phyloP scores from a whole-genome alignment of 2,797 vertebrate species.

The Catamblyrhynchus diadema region DNA sequence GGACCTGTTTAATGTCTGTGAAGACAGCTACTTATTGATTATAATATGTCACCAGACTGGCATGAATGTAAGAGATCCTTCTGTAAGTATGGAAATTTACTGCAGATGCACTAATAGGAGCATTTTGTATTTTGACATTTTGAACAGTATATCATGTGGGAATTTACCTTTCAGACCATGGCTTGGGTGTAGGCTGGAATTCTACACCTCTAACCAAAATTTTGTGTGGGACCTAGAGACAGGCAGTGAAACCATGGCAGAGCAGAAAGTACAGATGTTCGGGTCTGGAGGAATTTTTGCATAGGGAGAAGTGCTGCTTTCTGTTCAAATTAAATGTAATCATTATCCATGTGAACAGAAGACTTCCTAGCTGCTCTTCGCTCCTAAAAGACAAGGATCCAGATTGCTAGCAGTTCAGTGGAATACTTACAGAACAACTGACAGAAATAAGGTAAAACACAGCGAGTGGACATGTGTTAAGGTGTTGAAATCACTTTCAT shows the following conservation, averaged over 20 bases:
- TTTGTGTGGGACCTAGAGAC: background rate
- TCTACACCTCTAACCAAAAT: background rate
- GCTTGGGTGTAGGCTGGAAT: background rate
- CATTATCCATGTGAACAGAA: background rate
- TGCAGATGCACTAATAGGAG: background rate
- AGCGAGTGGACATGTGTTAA: rapidly evolving
- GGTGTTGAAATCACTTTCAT: background rate
- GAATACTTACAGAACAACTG: background rate
- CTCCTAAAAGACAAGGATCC: background rate
- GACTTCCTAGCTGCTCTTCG: background rate
- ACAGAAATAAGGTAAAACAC: background rate
- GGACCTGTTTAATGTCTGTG: background rate
- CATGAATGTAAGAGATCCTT: background rate
- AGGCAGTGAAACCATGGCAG: background rate
- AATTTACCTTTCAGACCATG: background rate
- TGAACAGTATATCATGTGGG: background rate
- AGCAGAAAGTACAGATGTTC: background rate
- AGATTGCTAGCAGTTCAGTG: background rate
- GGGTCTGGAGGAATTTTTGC: background rate
- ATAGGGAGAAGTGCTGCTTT: background rate
- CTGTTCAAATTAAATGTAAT: background rate
- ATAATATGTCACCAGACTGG: background rate
- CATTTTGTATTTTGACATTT: background rate
- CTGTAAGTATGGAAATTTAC: background rate
- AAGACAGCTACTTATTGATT: background rate